phyloP scores from a whole-genome alignment of 2,888 invertebrate genomes.

The Dryocosmus kuriphilus region DNA sequence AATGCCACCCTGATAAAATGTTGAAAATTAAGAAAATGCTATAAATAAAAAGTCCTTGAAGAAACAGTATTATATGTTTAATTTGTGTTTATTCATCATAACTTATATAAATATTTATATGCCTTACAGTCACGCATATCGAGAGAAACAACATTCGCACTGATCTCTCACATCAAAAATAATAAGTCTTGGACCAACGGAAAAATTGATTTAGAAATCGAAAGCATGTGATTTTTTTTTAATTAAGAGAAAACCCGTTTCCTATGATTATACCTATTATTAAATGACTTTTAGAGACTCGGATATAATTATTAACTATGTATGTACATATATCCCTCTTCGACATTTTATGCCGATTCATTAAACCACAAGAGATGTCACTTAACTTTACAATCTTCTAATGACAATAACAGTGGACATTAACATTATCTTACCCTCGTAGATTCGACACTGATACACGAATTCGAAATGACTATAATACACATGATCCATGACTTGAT shows the following conservation, averaged over 20 bases:
- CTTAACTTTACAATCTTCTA: not conserved
- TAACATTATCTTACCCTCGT: not conserved
- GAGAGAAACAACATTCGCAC: conserved; percentile 15
- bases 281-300: conserved; percentile 22
- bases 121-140: conserved; percentile 21
- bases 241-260: not conserved
- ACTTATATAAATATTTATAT: conserved; percentile 38
- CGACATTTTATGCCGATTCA: conserved; percentile 11
- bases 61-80: not conserved
- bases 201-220: not conserved
- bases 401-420: not conserved
- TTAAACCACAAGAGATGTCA: not conserved
- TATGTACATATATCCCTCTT: conserved; percentile 23
- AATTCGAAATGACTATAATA: conserved; percentile 35
- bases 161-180: conserved; percentile 18
- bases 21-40: too few species aligned
- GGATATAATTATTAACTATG: conserved; percentile 32
- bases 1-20: too few species aligned
- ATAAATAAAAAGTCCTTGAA: not conserved
- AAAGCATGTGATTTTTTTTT: conserved; percentile 14
- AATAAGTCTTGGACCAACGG: conserved; percentile 7
- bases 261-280: conserved; percentile 10
- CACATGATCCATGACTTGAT: conserved; percentile 31
- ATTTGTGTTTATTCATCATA: conserved; percentile 31
- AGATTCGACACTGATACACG: conserved; percentile 7